These are phyloP conservation scores for Epinephelus coioides DNA, from an alignment of 2,797 vertebrate genomes.

Conservation along the genomic window DNA sequence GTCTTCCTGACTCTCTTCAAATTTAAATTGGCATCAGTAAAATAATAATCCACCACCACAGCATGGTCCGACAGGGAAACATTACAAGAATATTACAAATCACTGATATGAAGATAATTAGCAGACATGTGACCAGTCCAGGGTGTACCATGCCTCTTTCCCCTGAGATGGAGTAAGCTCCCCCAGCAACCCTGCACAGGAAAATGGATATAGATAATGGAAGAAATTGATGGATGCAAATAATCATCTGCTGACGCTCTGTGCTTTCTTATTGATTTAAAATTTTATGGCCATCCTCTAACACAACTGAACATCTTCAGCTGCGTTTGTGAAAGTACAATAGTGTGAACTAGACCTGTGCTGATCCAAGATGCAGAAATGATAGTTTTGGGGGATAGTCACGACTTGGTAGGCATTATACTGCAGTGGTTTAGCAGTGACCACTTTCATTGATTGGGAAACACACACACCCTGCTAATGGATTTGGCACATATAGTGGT, in stretches of 20 bases:
- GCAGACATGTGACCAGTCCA: background rate
- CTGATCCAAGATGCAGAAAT: background rate
- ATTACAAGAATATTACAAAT: slow-evolving; percentile 33
- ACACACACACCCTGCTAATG: background rate
- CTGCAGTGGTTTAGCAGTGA: background rate
- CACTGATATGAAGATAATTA: slow-evolving; percentile 21
- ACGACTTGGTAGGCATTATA: background rate
- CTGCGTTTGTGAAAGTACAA: background rate
- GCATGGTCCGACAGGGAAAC: slow-evolving; percentile 10
- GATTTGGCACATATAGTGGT: background rate
- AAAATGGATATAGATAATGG: background rate
- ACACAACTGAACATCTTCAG: background rate
- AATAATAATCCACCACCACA: slow-evolving; percentile 16
- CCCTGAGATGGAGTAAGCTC: background rate
- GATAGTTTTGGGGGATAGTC: background rate
- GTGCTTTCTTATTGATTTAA: background rate
- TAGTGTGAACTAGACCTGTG: background rate
- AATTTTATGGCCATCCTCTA: background rate
- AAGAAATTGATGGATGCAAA: slow-evolving; percentile 6
- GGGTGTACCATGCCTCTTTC: background rate
- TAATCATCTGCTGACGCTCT: slow-evolving; percentile 8
- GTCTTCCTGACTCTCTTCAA: background rate
- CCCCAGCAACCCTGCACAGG: background rate
- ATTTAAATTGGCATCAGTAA: slow-evolving; percentile 14
- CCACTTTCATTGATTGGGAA: background rate